phyloP scores from a whole-genome alignment of 92 coral and sea anemone species.

The Actinostola sp. region DNA sequence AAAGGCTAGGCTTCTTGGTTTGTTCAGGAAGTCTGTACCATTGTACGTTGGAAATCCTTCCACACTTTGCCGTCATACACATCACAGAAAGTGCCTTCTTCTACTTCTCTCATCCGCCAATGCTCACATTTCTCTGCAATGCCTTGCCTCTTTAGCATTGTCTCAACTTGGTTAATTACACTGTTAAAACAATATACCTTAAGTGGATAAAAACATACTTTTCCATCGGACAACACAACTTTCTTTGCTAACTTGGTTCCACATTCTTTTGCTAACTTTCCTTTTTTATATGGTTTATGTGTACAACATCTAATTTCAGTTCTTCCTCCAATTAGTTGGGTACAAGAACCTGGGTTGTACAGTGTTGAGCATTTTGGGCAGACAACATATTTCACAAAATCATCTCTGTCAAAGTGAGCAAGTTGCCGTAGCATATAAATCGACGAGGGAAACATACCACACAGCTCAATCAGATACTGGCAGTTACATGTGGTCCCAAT shows the following conservation, averaged over 20 bases:
- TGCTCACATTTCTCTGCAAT: slow-evolving; percentile 42
- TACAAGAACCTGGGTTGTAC: slow-evolving; percentile 38
- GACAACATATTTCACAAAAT: slow-evolving; percentile 36
- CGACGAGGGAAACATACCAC: slow-evolving; percentile 54
- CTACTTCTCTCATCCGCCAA: slow-evolving; percentile 34
- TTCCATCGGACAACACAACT: slow-evolving; percentile 36
- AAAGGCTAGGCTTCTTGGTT: slow-evolving; percentile 36
- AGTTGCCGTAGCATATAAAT: slow-evolving; percentile 42
- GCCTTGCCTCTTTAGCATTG: slow-evolving; percentile 40
- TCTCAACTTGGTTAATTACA: slow-evolving; percentile 35
- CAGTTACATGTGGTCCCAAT: slow-evolving; percentile 32
- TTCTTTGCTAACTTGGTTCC: slow-evolving; percentile 34
- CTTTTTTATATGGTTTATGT: slow-evolving; percentile 25
- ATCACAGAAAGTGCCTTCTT: slow-evolving; percentile 19
- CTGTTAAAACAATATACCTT: slow-evolving; percentile 41
- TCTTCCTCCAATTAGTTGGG: slow-evolving; percentile 27
- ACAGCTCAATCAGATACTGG: slow-evolving; percentile 35
- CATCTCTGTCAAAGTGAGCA: slow-evolving; percentile 23
- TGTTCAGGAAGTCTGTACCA: slow-evolving; percentile 35
- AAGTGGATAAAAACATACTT: slow-evolving; percentile 27
- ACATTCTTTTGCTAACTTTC: slow-evolving; percentile 39
- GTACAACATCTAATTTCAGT: slow-evolving; percentile 12
- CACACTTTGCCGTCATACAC: slow-evolving; percentile 55
- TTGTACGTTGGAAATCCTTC: slow-evolving; percentile 42
- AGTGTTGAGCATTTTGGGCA: slow-evolving; percentile 47